Evolutionary conservation across 2,797 vertebrate genomes (phyloP).

Genomic region (Oreonectes daqikongensis): DNA sequence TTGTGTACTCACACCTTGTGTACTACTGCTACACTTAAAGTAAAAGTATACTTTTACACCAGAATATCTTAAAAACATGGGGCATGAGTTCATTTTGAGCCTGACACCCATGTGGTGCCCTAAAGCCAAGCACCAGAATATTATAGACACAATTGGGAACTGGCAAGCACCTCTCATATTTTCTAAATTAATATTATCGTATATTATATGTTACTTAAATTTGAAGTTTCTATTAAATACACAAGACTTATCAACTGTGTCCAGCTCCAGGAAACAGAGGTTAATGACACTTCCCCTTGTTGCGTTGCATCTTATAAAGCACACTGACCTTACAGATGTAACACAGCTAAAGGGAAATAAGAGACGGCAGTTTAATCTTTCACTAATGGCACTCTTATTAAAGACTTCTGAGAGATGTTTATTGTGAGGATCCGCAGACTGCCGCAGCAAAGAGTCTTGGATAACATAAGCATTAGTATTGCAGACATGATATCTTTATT

Average conservation of each 20-base stretch:
- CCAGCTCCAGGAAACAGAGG: conserved; percentile 5
- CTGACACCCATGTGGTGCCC: too few species aligned
- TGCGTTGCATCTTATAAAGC: conserved; percentile 19
- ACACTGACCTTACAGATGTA: conserved; percentile 18
- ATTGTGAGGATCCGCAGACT: neutral
- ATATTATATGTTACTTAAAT: too few species aligned
- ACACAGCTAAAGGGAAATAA: conserved; percentile 25
- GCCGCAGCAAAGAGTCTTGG: conserved; percentile 5
- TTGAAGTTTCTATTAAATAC: too few species aligned
- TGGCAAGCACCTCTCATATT: too few species aligned
- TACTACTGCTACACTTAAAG: too few species aligned
- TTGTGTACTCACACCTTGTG: too few species aligned
- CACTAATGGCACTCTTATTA: conserved; percentile 8
- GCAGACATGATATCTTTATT: conserved; percentile 17
- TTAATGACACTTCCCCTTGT: conserved; percentile 1
- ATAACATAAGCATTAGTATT: neutral
- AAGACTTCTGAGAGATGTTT: conserved; percentile 12
- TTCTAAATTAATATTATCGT: too few species aligned
- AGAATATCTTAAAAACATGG: too few species aligned
- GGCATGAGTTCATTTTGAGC: too few species aligned
- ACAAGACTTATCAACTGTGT: neutral
- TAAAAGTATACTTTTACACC: too few species aligned
- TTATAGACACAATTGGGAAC: too few species aligned
- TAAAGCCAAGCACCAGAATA: too few species aligned
- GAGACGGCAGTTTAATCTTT: conserved; percentile 4